Percentiles rank a stretch among this genome's conserved stretches.
Evolutionary conservation across 2,888 invertebrate genomes (phyloP).

Genomic region (Drosophila maculinotata): DNA sequence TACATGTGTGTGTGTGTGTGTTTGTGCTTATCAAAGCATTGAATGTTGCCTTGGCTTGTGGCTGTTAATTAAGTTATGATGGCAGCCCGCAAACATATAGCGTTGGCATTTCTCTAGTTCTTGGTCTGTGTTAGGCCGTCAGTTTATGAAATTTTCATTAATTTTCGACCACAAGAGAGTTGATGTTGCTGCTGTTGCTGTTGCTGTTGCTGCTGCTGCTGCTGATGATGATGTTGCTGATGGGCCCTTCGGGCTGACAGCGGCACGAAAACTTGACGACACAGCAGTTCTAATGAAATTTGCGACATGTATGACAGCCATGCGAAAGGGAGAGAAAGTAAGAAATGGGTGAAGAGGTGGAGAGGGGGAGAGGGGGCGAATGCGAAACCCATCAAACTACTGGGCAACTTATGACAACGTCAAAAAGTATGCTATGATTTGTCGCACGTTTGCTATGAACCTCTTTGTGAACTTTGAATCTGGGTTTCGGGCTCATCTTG

Average conservation of each 20-base stretch:
- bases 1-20: constrained; percentile 8
- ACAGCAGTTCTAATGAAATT: constrained; percentile 77
- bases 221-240: constrained; percentile 37
- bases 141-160: constrained; percentile 81
- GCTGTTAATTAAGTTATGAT: constrained; percentile 82
- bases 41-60: constrained; percentile 57
- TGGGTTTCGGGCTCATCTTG: constrained; percentile 22
- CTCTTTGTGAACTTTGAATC: constrained; percentile 27
- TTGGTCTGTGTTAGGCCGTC: constrained; percentile 54
- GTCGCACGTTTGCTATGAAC: constrained; percentile 52
- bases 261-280: constrained; percentile 76
- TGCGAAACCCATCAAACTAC: constrained; percentile 35
- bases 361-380: background rate
- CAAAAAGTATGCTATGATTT: constrained; percentile 71
- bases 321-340: constrained; percentile 2
- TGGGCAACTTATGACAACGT: constrained; percentile 66
- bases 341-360: too few relatives aligned
- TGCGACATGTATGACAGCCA: constrained; percentile 73
- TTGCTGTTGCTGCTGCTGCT: constrained; percentile 46
- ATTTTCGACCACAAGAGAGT: constrained; percentile 79
- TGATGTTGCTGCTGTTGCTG: constrained; percentile 29
- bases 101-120: constrained; percentile 51
- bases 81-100: constrained; percentile 67
- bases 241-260: constrained; percentile 73
- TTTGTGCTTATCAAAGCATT: constrained; percentile 57